phyloP scores from a whole-genome alignment of 2,797 vertebrate genomes.

The Cirrhinus molitorella region DNA sequence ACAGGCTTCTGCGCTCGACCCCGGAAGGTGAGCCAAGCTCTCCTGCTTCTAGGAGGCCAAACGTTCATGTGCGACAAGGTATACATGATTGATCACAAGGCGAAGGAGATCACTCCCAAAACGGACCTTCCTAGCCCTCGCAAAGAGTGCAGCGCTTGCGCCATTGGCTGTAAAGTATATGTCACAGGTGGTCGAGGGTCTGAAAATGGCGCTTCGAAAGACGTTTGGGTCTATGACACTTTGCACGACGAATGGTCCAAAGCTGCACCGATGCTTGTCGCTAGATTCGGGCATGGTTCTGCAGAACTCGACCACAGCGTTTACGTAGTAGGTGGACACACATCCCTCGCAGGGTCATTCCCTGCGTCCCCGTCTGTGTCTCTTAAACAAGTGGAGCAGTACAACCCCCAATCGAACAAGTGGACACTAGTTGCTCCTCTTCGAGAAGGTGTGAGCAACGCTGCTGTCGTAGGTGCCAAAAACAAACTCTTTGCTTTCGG shows the following conservation, averaged over 20 bases:
- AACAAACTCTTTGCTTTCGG: constrained; percentile 89
- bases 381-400: constrained; percentile 88
- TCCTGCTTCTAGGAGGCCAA: constrained; percentile 86
- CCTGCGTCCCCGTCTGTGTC: constrained; percentile 88
- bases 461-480: constrained; percentile 86
- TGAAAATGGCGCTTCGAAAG: constrained; percentile 87
- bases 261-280: constrained; percentile 85
- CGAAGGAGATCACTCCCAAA: constrained; percentile 87
- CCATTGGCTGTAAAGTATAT: constrained; percentile 88
- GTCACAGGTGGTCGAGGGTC: constrained; percentile 86
- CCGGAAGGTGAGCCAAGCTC: constrained; percentile 85
- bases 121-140: constrained; percentile 88
- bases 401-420: constrained; percentile 87
- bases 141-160: constrained; percentile 88
- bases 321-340: constrained; percentile 87
- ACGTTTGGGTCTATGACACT: constrained; percentile 89
- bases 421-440: constrained; percentile 88
- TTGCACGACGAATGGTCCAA: constrained; percentile 90
- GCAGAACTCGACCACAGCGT: constrained; percentile 85
- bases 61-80: constrained; percentile 90
- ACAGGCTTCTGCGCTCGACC: constrained; percentile 86
- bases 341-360: constrained; percentile 83
- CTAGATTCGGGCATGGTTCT: constrained; percentile 85
- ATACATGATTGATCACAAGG: constrained; percentile 86
- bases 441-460: constrained; percentile 88